Evolutionary conservation across 2,113 vertebrate genomes (phyloP).

Genomic region (Aphelocoma coerulescens): DNA sequence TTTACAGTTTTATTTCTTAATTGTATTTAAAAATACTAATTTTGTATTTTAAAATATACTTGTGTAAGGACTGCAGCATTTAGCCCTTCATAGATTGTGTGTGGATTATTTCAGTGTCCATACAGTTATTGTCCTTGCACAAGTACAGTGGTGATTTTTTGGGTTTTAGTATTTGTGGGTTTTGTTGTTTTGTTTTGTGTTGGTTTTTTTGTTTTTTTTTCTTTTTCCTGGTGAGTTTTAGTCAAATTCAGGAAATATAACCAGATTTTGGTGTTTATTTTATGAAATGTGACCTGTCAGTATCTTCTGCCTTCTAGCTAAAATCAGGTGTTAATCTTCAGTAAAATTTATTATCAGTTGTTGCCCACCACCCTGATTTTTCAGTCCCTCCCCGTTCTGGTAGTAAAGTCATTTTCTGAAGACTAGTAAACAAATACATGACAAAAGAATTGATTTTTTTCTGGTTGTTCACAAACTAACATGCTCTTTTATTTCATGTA

Average conservation of each 20-base stretch:
- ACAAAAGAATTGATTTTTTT: not conserved
- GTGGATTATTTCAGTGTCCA: not conserved
- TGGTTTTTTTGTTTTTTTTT: not conserved
- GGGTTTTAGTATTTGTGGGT: not conserved
- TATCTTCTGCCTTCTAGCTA: not conserved
- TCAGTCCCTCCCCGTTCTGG: not conserved
- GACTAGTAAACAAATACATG: not conserved
- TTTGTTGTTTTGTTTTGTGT: not conserved
- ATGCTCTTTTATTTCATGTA: not conserved
- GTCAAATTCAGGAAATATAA: not conserved
- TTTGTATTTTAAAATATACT: not conserved
- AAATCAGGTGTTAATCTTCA: not conserved
- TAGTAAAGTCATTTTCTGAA: not conserved
- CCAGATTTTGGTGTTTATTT: not conserved
- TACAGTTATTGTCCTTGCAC: not conserved
- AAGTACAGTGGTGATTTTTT: rapidly evolving
- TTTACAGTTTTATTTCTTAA: not conserved
- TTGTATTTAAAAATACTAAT: slow-evolving; percentile 1
- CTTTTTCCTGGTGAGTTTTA: not conserved
- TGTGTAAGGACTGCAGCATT: not conserved
- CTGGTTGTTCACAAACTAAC: not conserved
- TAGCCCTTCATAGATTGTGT: not conserved
- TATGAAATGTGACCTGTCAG: not conserved
- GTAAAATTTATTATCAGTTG: not conserved
- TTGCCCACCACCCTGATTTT: not conserved